A percentile compares a stretch with the other conserved stretches of the same genome.
These are phyloP conservation scores for Vanessa tameamea DNA, from an alignment of 1,140 invertebrate genomes.

Conservation along the genomic window DNA sequence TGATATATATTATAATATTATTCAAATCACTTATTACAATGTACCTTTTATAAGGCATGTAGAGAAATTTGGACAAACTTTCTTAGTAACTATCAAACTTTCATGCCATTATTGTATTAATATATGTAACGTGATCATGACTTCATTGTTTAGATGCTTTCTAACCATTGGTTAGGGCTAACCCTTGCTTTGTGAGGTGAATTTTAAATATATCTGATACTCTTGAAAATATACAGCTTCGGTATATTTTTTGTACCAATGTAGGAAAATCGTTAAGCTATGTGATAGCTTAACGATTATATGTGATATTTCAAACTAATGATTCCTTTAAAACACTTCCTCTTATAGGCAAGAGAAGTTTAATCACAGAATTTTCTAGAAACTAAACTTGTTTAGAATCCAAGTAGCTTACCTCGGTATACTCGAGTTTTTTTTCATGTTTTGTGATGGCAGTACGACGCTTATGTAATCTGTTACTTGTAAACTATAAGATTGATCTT, in stretches of 20 bases:
- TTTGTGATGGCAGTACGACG: conserved; percentile 4
- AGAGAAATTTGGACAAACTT: conserved; percentile 2
- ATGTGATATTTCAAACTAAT: conserved; percentile 4
- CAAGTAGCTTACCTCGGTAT: not conserved
- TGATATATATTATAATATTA: no score
- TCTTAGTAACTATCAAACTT: conserved; percentile 19
- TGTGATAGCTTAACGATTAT: no score
- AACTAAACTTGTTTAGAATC: conserved; percentile 26
- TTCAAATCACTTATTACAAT: no score
- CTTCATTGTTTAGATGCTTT: conserved; percentile 35
- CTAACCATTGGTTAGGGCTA: conserved; percentile 38
- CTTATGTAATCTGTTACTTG: conserved; percentile 8
- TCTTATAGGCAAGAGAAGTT: conserved; percentile 26
- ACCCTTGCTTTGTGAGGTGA: conserved; percentile 32
- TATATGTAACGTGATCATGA: conserved; percentile 35
- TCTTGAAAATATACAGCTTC: not conserved
- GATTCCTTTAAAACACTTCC: conserved; percentile 29
- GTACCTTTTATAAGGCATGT: no score
- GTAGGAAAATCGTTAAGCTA: not conserved
- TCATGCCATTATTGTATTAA: conserved; percentile 37
- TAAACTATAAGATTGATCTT: conserved; percentile 6
- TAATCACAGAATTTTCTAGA: conserved; percentile 25
- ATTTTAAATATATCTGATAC: conserved; percentile 9
- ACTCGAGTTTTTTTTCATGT: conserved; percentile 11
- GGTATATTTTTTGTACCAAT: not conserved